Evolutionary conservation across 2,113 vertebrate species (phyloP).

Genomic region (Beaufortia kweichowensis): DNA sequence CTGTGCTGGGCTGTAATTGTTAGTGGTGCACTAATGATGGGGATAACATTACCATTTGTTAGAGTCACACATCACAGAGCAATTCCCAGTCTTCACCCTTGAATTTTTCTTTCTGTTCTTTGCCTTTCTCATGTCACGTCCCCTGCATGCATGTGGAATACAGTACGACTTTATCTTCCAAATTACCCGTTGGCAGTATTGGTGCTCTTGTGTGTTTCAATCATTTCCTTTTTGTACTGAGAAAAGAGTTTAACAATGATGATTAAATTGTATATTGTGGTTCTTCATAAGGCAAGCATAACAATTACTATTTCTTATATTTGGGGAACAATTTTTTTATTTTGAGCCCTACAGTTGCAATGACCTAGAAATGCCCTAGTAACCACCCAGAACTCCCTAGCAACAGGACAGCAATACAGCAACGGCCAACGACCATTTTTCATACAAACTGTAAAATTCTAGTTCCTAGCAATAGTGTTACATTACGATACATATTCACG

Average conservation of each 20-base stretch:
- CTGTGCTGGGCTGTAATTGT: conserved; percentile 7
- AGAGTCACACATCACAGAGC: conserved; percentile 8
- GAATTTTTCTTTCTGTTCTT: not conserved
- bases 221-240: too few relatives aligned
- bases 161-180: not conserved
- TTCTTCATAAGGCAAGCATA: not conserved
- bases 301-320: too few relatives aligned
- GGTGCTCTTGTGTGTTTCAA: not conserved
- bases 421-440: too few relatives aligned
- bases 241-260: conserved; percentile 16
- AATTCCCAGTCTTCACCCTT: conserved; percentile 18
- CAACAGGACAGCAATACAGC: too few relatives aligned
- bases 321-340: too few relatives aligned
- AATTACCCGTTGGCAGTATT: not conserved
- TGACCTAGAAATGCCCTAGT: too few relatives aligned
- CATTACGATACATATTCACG: not conserved
- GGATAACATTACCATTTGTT: conserved; percentile 22
- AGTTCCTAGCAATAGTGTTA: not conserved
- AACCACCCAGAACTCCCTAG: not conserved
- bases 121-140: conserved; percentile 6
- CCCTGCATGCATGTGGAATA: conserved; percentile 2
- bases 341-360: too few relatives aligned
- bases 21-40: conserved; percentile 37
- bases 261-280: not conserved
- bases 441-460: too few relatives aligned